Base-by-base conservation (phyloP, 2,113 vertebrate species). In the Pteruthius melanotis region DNA sequence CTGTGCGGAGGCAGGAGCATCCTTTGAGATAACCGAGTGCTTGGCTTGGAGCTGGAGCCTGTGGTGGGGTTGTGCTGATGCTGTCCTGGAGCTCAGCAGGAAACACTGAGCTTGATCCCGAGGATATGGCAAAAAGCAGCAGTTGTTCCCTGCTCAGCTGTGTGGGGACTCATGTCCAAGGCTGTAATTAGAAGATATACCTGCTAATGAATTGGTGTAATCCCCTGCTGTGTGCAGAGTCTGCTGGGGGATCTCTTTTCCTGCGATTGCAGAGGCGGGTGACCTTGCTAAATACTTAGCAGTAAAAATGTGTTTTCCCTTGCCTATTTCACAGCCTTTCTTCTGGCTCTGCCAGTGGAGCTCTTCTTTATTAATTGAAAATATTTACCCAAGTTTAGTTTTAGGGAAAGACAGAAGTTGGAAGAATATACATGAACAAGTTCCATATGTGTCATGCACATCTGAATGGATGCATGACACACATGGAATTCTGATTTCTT, bases 151-250 rank as follows among this genome's bases (percentile, higher is more conserved):
- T 76, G 6, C 52, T 95, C 60, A 24, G 71, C 83, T 64, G 56
- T n/a, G 31, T 39, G 39, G 52, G 66, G 37, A 40, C 64, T 78
- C 9, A 7, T 86, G 83, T 80, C 75, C 28, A 15, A 30, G 68
- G 44, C 88, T 81, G 66, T 90, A 90, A 96, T 96, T 93, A 90
- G 60, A 78, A 90, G 65, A n/a, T 81, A 52, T 9, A 81, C 83
- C 83, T 95, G 76, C 88, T 96, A 96, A 93, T 96, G 89, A 91
- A 95, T 78, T 81, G 86, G 9, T 66, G 14, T 91, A 60, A 86
- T 94, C 71, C 66, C 80, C 45, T 77, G 89, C 94, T 81, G 72
- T 23, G 33, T 37, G 80, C 71, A 47, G 39, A 77, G 68, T 30
- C 85, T 90, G 90, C 83, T 78, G n/a, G 57, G 93, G 71, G 68